Evolutionary conservation across 2,797 vertebrate species (phyloP), one percentile per base, ranked within the genome.

Genomic region (Acipenser ruthenus): DNA sequence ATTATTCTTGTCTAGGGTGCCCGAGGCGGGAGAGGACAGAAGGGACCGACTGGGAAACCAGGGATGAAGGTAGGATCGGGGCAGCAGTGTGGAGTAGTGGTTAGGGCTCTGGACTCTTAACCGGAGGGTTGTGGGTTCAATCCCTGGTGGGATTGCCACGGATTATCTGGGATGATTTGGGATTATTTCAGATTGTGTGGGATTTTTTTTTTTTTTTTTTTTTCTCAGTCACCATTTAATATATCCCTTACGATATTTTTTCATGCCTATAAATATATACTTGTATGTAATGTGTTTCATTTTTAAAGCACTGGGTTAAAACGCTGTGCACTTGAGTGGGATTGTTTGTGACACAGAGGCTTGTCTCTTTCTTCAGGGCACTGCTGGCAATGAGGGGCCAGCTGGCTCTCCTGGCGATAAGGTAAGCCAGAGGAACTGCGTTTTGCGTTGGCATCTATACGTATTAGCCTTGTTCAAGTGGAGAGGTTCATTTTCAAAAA

Each of bases 1-100:
- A 37, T 4, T 37, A 23, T 37, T 37, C 23, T 37, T 37, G 23
- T 37, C 65, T 69, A 97, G 94, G 95, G 94, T 12, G 68, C 76
- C 69, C 84, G 86, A 1, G 95, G 95, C 53, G 94, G 91, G 56
- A 87, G 93, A 81, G 95, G 95, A 48, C 90, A 90, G 48, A 84
- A 80, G 0, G 95, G 94, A 6, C 82, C 92, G 37, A 92, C 94
- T 0, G 95, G 95, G 71, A 94, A 93, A 64, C 86, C 90, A 2
- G 95, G 95, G 69, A 85, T 89, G 47, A 97, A 95, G 90, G 95
- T 97, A 79, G n/a, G n/a, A n/a, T n/a, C n/a, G n/a, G n/a, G n/a
- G n/a, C n/a, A n/a, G n/a, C n/a, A n/a, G n/a, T n/a, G n/a, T n/a
- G n/a, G n/a, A n/a, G n/a, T n/a, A n/a, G n/a, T n/a, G n/a, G n/a